phyloP scores from a whole-genome alignment of 1,140 invertebrate genomes.

The Sipha flava region DNA sequence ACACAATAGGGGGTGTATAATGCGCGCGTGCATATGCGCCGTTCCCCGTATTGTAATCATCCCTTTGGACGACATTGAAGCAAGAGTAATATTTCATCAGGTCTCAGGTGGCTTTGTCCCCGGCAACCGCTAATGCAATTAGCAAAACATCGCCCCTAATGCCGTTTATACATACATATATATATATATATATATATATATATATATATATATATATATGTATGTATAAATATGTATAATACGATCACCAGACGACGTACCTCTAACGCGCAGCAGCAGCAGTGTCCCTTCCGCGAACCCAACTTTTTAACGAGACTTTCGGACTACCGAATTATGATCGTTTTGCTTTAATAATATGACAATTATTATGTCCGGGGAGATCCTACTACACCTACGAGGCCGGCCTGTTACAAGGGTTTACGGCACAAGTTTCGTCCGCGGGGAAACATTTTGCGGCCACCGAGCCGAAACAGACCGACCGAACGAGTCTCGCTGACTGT shows the following conservation, averaged over 20 bases:
- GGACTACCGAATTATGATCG: constrained; percentile 17
- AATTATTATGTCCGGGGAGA: constrained; percentile 12
- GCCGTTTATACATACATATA: background rate
- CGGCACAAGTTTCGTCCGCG: background rate
- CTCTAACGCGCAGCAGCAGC: no score
- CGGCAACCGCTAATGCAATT: constrained; percentile 30
- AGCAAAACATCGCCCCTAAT: constrained; percentile 30
- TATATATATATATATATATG: no score
- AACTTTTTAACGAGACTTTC: constrained; percentile 31
- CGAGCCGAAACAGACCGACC: background rate
- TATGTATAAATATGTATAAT: no score
- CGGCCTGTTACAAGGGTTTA: constrained; percentile 27
- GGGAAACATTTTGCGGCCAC: background rate
- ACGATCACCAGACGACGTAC: no score
- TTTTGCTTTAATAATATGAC: constrained; percentile 32
- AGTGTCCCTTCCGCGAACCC: background rate
- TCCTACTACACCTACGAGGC: background rate
- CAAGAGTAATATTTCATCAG: constrained; percentile 31
- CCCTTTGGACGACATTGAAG: constrained; percentile 27
- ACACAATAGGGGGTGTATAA: background rate
- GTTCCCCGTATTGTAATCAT: background rate
- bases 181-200: no score
- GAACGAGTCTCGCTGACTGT: no score
- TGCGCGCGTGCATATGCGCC: background rate
- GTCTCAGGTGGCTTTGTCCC: constrained; percentile 32